phyloP scores from a whole-genome alignment of 2,888 invertebrate species.

The Automeris io region DNA sequence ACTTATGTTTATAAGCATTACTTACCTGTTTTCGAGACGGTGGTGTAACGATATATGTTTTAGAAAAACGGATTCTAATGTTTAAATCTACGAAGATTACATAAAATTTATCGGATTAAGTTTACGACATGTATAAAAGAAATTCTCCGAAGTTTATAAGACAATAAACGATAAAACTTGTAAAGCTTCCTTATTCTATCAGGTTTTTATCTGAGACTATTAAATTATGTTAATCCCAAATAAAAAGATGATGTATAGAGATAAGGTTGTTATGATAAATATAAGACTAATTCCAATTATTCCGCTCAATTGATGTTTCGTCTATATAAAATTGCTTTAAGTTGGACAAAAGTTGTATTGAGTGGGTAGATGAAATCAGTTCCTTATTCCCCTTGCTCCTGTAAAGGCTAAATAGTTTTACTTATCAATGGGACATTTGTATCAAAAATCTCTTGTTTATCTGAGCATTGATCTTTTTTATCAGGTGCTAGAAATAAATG shows the following conservation, averaged over 20 bases:
- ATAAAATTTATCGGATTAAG: neutral
- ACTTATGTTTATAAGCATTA: constrained; percentile 1
- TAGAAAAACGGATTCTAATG: neutral
- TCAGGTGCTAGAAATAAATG: too few relatives aligned
- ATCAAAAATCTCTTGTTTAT: too few relatives aligned
- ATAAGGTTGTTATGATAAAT: neutral
- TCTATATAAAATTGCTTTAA: too few relatives aligned
- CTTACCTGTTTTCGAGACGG: constrained; percentile 29
- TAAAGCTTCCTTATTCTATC: constrained; percentile 10
- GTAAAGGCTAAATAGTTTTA: too few relatives aligned
- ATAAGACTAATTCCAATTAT: too few relatives aligned
- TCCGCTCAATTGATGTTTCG: too few relatives aligned
- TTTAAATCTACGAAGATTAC: constrained; percentile 7
- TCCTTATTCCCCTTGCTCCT: too few relatives aligned
- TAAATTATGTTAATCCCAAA: neutral
- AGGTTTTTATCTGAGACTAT: neutral
- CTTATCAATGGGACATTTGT: too few relatives aligned
- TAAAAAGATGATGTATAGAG: too few relatives aligned
- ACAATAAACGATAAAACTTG: constrained; percentile 2
- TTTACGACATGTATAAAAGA: constrained; percentile 7
- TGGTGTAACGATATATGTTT: constrained; percentile 13
- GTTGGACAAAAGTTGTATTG: too few relatives aligned
- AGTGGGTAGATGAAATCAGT: too few relatives aligned
- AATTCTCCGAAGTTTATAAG: constrained; percentile 8
- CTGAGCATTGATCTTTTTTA: too few relatives aligned